These are phyloP conservation scores for Morelia viridis DNA, from an alignment of 2,797 vertebrate species.

Conservation along the genomic window DNA sequence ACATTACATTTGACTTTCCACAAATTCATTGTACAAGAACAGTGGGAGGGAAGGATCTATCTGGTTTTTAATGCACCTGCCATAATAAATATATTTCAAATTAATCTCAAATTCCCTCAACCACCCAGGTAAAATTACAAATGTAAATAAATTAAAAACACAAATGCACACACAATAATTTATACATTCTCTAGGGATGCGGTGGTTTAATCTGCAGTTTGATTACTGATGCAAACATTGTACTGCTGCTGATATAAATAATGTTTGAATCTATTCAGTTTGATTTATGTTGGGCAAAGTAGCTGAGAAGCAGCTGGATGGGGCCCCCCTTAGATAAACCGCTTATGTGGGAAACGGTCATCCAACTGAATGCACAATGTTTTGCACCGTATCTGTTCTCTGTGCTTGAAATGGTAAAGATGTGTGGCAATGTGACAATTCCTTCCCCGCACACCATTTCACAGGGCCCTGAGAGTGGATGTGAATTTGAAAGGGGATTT, in stretches of 20 bases:
- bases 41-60: neutral
- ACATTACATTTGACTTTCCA: neutral
- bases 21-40: neutral
- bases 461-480: neutral
- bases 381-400: neutral
- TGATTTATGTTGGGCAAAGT: neutral
- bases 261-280: neutral
- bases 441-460: neutral
- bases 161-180: neutral
- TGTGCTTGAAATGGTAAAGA: neutral
- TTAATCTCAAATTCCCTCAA: neutral
- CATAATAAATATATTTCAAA: neutral
- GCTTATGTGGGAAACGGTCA: neutral
- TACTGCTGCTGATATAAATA: neutral
- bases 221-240: neutral
- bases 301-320: neutral
- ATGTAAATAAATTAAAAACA: neutral
- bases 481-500: neutral
- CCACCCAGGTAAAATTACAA: neutral
- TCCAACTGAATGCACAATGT: neutral
- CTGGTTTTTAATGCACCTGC: neutral
- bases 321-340: neutral
- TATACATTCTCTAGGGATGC: neutral
- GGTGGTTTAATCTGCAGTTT: neutral
- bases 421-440: neutral